Evolutionary conservation across 1,140 invertebrate species (phyloP).

Genomic region (Ips nitidus): DNA sequence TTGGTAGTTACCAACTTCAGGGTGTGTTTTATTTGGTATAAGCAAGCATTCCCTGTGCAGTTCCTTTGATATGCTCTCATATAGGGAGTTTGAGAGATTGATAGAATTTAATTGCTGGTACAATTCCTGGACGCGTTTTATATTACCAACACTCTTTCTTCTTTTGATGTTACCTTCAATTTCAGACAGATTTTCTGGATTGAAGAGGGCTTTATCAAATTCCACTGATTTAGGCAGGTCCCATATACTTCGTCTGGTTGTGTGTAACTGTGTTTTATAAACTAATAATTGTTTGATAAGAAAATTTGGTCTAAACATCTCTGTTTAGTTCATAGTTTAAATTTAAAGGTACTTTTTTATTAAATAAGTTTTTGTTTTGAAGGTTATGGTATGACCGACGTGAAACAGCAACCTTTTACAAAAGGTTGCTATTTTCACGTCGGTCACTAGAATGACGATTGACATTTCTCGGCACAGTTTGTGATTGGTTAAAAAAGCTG

Average conservation of each 20-base stretch:
- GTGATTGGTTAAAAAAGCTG: too few species aligned
- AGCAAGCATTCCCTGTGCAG: slow-evolving; percentile 62
- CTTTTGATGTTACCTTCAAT: slow-evolving; percentile 59
- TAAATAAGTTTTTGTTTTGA: too few species aligned
- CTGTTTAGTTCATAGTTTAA: too few species aligned
- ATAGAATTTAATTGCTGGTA: slow-evolving; percentile 48
- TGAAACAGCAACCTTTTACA: too few species aligned
- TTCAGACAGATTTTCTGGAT: slow-evolving; percentile 18
- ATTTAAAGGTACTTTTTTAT: too few species aligned
- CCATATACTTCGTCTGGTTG: slow-evolving; percentile 1
- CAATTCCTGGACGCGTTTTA: slow-evolving; percentile 62
- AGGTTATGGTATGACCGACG: too few species aligned
- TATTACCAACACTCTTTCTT: slow-evolving; percentile 70
- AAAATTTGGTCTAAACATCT: too few species aligned
- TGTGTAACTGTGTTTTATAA: background rate
- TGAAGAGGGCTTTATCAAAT: slow-evolving; percentile 18
- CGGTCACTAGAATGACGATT: too few species aligned
- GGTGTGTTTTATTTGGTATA: slow-evolving; percentile 79
- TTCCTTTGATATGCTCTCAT: slow-evolving; percentile 48
- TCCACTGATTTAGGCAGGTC: slow-evolving; percentile 14
- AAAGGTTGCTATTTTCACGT: too few species aligned
- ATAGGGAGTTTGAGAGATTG: slow-evolving; percentile 36
- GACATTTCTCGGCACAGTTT: too few species aligned
- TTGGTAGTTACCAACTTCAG: slow-evolving; percentile 59
- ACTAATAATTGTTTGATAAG: too few species aligned